Evolutionary conservation across 2,888 invertebrate genomes (phyloP).

Genomic region (Slavum lentiscoides): DNA sequence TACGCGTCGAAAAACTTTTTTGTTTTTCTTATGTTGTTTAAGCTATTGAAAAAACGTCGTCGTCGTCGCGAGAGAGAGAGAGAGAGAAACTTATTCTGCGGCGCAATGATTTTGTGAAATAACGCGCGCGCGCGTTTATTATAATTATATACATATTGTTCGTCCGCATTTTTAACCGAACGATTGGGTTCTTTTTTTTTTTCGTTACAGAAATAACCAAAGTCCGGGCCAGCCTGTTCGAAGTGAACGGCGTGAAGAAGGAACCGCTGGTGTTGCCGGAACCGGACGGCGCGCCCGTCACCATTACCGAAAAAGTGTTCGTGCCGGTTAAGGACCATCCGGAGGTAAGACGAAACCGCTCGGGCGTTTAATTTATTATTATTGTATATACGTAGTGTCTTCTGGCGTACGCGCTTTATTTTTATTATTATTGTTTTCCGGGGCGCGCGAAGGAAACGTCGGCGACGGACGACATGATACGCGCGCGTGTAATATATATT

Average conservation of each 20-base stretch:
- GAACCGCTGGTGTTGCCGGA: conserved; percentile 91
- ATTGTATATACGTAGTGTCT: not conserved
- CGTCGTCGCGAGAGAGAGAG: too few relatives aligned
- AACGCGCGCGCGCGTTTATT: not conserved
- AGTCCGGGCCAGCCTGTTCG: conserved; percentile 96
- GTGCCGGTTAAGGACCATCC: conserved; percentile 99
- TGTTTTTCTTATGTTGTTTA: too few relatives aligned
- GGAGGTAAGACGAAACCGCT: conserved; percentile 76
- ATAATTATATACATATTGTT: not conserved
- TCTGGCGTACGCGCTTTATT: not conserved
- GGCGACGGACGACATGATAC: not conserved
- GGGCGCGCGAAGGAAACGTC: not conserved
- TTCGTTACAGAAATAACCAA: conserved; percentile 88
- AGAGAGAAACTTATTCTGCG: too few relatives aligned
- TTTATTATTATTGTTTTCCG: conserved; percentile 30
- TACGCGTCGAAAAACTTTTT: too few relatives aligned
- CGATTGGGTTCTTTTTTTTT: not conserved
- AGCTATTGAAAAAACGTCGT: too few relatives aligned
- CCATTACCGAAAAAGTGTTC: conserved; percentile 98
- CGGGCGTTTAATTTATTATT: conserved; percentile 12
- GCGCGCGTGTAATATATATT: too few relatives aligned
- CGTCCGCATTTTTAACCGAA: not conserved
- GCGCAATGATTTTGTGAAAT: not conserved
- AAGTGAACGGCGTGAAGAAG: conserved; percentile 96
- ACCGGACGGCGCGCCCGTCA: conserved; percentile 85